These are phyloP conservation scores for Silvanus unidentatus DNA, from an alignment of 2,888 invertebrate genomes.

Conservation along the genomic window DNA sequence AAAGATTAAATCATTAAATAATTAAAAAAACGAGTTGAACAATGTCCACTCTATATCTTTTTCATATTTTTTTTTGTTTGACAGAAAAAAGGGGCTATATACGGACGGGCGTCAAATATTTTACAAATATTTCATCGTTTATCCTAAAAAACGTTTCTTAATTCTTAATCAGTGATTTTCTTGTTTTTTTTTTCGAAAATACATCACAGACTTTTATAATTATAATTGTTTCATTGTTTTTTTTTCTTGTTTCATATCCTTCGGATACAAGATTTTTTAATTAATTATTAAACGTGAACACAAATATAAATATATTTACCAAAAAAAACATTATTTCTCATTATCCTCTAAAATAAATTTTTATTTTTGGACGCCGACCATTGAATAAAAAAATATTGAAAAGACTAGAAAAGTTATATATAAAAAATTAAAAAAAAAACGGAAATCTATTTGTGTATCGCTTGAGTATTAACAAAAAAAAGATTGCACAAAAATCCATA, in stretches of 20 bases:
- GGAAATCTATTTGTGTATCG: too few relatives aligned
- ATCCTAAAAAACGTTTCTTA: too few relatives aligned
- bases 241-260: background rate
- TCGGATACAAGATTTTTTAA: background rate
- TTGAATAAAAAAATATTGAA: too few relatives aligned
- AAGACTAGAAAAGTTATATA: too few relatives aligned
- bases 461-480: too few relatives aligned
- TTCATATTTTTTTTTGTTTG: too few relatives aligned
- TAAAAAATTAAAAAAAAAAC: too few relatives aligned
- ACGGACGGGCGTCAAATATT: conserved; percentile 18
- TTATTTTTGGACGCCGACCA: too few relatives aligned
- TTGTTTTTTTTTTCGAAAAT: background rate
- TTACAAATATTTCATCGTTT: background rate
- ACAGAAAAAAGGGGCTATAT: background rate
- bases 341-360: too few relatives aligned
- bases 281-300: background rate
- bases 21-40: conserved; percentile 19
- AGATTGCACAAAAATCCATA: too few relatives aligned
- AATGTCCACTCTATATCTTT: too few relatives aligned
- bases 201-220: conserved; percentile 3
- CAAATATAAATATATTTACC: background rate
- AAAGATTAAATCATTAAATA: conserved; percentile 17
- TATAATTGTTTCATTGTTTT: background rate
- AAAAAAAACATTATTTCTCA: too few relatives aligned
- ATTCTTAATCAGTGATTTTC: conserved; percentile 6